Evolutionary conservation across 2,888 invertebrate species (phyloP).

Genomic region (Sacculina carcini): DNA sequence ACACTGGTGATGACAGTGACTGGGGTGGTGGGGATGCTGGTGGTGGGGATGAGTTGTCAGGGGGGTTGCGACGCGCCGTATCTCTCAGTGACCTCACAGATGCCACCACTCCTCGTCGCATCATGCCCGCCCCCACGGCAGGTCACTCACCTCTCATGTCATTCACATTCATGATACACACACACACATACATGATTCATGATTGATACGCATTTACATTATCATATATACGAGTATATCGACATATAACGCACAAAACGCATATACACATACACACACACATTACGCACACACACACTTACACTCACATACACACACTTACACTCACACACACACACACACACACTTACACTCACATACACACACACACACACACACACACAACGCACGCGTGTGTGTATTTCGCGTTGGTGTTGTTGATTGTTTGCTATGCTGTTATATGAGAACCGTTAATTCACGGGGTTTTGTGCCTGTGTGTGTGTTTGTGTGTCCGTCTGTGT

Average conservation of each 20-base stretch:
- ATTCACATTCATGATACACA: background rate
- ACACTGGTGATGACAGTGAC: constrained; percentile 20
- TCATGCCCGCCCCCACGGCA: constrained; percentile 31
- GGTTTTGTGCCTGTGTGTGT: background rate
- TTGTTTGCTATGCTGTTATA: background rate
- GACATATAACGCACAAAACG: too few species aligned
- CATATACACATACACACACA: too few species aligned
- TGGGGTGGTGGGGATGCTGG: constrained; percentile 22
- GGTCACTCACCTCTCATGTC: constrained; percentile 7
- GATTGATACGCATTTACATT: background rate
- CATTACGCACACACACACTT: too few species aligned
- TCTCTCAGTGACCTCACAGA: constrained; percentile 45
- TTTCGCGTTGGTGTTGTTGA: background rate
- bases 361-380: too few species aligned
- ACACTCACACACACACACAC: too few species aligned
- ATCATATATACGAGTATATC: background rate
- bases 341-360: too few species aligned
- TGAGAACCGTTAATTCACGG: background rate
- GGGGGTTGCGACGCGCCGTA: constrained; percentile 45
- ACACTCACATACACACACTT: too few species aligned
- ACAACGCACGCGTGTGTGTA: background rate
- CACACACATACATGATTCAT: background rate
- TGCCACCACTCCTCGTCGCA: constrained; percentile 25
- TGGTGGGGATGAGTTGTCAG: constrained; percentile 4
- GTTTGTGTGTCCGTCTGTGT: background rate